A percentile compares a stretch with the other conserved stretches of the same genome.
Conservation (phyloP, 2,113 vertebrate species). For the Carassius auratus region DNA sequence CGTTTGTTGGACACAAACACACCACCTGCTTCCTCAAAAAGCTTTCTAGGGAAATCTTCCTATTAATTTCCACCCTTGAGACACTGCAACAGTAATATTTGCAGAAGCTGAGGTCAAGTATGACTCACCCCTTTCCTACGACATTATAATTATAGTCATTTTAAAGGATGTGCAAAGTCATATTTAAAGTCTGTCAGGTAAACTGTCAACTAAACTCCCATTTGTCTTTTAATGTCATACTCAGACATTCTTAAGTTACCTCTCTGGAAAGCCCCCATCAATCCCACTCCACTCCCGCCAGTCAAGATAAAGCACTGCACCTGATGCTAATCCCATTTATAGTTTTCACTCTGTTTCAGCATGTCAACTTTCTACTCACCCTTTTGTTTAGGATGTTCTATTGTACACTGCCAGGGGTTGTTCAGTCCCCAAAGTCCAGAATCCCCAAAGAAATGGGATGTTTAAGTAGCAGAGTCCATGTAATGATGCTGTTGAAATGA, state of each 20-base stretch:
- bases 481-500: background rate
- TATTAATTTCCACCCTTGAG: constrained; percentile 1
- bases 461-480: constrained; percentile 30
- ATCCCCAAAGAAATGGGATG: constrained; percentile 34
- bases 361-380: constrained; percentile 52
- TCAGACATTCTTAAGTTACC: background rate
- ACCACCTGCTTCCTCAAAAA: background rate
- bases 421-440: constrained; percentile 24
- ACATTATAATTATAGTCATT: background rate
- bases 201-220: background rate
- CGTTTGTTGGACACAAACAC: background rate
- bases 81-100: background rate
- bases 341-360: background rate
- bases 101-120: constrained; percentile 1
- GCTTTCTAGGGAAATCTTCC: constrained; percentile 15
- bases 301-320: background rate
- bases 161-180: background rate
- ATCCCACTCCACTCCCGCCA: background rate
- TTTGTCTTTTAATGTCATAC: background rate
- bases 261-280: background rate
- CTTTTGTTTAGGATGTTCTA: constrained; percentile 35
- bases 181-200: background rate
- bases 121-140: background rate
- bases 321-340: background rate
- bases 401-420: background rate